Evolutionary conservation across 2,888 invertebrate species (phyloP), one percentile per base, ranked within the genome.

Genomic region (Lasioglossum marginatum): DNA sequence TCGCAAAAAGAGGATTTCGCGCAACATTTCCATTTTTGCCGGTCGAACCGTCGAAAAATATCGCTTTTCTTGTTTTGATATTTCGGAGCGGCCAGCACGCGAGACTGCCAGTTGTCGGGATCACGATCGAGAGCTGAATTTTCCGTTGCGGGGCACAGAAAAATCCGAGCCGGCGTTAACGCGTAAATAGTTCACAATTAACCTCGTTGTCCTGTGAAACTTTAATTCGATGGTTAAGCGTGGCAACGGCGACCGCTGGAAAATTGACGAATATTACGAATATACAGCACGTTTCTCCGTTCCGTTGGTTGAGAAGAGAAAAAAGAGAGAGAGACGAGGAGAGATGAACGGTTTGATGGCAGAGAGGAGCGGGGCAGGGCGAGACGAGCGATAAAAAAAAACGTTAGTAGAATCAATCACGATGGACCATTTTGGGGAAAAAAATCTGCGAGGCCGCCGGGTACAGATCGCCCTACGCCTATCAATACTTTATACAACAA

Each of bases 401-500:
- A 88, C 84, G 88, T 90, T 81, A 89, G 90, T 84, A 86, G 87
- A 90, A 88, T 91, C 91, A 88, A 89, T 89, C 91, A 88, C 87
- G 85, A 37, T 60, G 60, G 81, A 79, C 79, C 86, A 88, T 90
- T 91, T 88, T 66, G 68, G 68, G 68, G 89, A 71, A 75, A 77
- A 85, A 86, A 82, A 57, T 40, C 75, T 71, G 83, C 75, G 77
- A 86, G 75, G 77, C 81, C 82, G 66, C 43, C 81, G 87, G 87
- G 77, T 68, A 83, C 85, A 86, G 88, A 81, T 82, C 82, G 82
- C 88, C 88, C 91, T 89, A 87, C 88, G 83, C 83, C 88, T 92
- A 93, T 93, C 92, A 93, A 93, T 93, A 93, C 91, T 93, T 92
- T 92, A 92, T 92, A 89, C 91, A 89, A 90, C 91, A 93, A 92